phyloP scores from a whole-genome alignment of 2,888 invertebrate species.

The Eristalinus aeneus region DNA sequence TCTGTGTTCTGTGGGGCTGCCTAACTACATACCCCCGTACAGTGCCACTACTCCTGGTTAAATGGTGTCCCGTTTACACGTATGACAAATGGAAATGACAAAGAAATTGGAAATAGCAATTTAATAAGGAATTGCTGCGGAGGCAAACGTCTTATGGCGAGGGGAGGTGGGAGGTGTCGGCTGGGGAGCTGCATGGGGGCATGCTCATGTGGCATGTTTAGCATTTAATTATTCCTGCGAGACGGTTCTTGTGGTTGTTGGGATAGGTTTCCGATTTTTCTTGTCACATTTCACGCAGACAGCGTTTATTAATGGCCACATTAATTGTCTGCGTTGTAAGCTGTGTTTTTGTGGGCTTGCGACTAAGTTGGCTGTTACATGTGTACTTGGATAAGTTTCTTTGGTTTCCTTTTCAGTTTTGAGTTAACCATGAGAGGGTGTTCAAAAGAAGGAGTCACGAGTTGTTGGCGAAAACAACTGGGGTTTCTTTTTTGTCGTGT shows the following conservation, averaged over 20 bases:
- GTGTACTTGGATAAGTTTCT: neutral
- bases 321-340: neutral
- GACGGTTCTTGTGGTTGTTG: neutral
- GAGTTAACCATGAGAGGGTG: neutral
- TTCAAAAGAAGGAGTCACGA: neutral
- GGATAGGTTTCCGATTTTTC: slow-evolving; percentile 1
- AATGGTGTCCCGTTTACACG: slow-evolving; percentile 62
- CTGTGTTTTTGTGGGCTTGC: neutral
- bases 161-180: neutral
- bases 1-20: neutral
- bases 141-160: neutral
- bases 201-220: slow-evolving; percentile 9
- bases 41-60: slow-evolving; percentile 48
- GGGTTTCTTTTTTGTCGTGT: too few relatives aligned
- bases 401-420: neutral
- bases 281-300: slow-evolving; percentile 1
- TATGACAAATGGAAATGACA: slow-evolving; percentile 66
- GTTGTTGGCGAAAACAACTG: too few relatives aligned
- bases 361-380: neutral
- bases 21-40: slow-evolving; percentile 36
- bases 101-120: slow-evolving; percentile 68
- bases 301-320: slow-evolving; percentile 12
- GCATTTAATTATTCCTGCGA: slow-evolving; percentile 20
- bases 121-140: slow-evolving; percentile 56
- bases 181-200: neutral